These are phyloP conservation scores for Labia minor DNA, from an alignment of 2,888 invertebrate species.

Conservation along the genomic window DNA sequence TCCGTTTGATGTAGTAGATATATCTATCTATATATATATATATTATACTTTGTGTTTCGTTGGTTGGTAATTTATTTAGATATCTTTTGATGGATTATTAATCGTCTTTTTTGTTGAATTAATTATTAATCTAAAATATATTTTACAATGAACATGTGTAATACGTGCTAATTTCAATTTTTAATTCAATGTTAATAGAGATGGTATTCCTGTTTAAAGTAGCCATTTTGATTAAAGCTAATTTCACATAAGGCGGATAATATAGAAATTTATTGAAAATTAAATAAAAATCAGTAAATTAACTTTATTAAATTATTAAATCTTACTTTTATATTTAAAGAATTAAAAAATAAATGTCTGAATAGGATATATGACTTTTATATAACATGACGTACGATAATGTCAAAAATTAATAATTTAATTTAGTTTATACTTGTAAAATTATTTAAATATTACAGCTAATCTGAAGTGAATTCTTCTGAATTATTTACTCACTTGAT, in stretches of 20 bases:
- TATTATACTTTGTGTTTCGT: too few species aligned
- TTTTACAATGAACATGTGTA: too few species aligned
- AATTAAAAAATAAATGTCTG: background rate
- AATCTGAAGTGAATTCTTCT: background rate
- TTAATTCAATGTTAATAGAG: background rate
- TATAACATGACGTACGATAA: background rate
- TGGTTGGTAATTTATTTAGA: too few species aligned
- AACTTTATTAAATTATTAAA: background rate
- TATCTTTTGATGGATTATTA: too few species aligned
- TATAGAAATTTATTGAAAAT: background rate
- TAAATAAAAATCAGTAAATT: background rate
- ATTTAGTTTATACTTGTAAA: background rate
- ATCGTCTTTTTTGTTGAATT: too few species aligned
- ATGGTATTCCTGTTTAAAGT: background rate
- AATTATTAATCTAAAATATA: too few species aligned
- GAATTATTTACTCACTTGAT: background rate
- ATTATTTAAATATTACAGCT: background rate
- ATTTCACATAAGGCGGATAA: slow-evolving; percentile 1
- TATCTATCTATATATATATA: too few species aligned
- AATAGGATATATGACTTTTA: background rate
- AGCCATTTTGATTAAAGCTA: background rate
- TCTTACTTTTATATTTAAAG: background rate
- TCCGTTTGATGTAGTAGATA: background rate
- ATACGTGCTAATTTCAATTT: background rate
- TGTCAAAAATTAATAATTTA: background rate